Base-by-base conservation (phyloP, 2,888 invertebrate species). In the Noctuana brunneofusca region DNA sequence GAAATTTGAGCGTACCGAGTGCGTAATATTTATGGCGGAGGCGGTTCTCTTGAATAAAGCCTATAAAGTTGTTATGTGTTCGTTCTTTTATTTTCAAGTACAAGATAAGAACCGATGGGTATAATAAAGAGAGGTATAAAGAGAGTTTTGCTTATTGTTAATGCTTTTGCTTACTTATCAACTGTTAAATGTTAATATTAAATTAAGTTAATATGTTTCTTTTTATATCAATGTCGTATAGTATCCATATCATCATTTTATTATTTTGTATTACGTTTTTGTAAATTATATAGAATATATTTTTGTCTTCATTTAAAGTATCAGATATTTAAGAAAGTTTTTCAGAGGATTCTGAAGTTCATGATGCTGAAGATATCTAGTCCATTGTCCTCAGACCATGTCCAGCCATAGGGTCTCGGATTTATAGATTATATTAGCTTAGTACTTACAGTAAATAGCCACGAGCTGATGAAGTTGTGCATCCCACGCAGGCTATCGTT, bases 1-100 rank as follows among this genome's bases (percentile, higher is more conserved):
- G 89, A 90, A 91, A 90, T 90, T 89, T 89, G 84, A 89, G 83
- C 88, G 84, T 83, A 86, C 81, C 86, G 86, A 86, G 87, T 88
- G 86, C 84, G 87, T 88, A 76, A 85, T 88, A 87, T 88, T 87
- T 89, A 86, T 87, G 86, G 80, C 75, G 66, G 74, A 75, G 70
- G 71, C 72, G 72, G 70, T 71, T 70, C 68, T 67, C 70, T 71
- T 71, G 68, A 70, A 69, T 70, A 70, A 68, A 69, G 71, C 73
- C 74, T 72, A 76, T 75, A 71, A 71, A 72, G 71, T 74, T 75
- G 74, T 75, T 71, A 54, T 64, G 64, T 67, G 55, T 71, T 68
- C 70, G 67, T 69, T 68, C 67, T 69, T 75, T 68, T 69, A 69
- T 70, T 70, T 68, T 66, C 63, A 68, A 68, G 66, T 68, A 60